Evolutionary conservation across 1,140 invertebrate genomes (phyloP).

Genomic region (Meteorus sp.): DNA sequence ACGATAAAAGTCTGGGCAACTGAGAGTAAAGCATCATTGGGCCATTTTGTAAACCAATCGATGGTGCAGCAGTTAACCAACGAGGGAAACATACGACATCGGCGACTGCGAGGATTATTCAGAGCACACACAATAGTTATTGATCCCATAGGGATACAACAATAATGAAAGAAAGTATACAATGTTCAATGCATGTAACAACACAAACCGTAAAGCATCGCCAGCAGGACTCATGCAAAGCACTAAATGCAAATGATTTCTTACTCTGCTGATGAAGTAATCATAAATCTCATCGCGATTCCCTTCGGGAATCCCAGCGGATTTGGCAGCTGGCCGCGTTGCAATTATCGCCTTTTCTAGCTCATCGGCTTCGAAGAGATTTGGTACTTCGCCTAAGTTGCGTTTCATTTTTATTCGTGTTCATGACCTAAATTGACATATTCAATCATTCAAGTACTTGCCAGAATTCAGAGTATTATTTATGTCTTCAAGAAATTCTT

Average conservation of each 20-base stretch:
- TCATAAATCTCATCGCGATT: slow-evolving; percentile 79
- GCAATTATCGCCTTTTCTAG: slow-evolving; percentile 80
- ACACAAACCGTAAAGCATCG: slow-evolving; percentile 70
- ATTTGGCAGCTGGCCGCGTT: slow-evolving; percentile 70
- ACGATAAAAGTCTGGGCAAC: slow-evolving; percentile 5
- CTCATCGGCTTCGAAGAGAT: slow-evolving; percentile 83
- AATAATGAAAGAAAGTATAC: slow-evolving; percentile 8
- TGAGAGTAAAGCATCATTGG: slow-evolving; percentile 61
- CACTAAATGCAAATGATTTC: slow-evolving; percentile 80
- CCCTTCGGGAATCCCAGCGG: slow-evolving; percentile 67
- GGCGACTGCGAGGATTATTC: slow-evolving; percentile 59
- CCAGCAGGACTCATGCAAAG: slow-evolving; percentile 89
- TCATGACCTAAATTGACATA: neutral
- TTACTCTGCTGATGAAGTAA: slow-evolving; percentile 78
- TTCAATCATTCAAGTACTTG: slow-evolving; percentile 33
- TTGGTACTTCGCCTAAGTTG: slow-evolving; percentile 75
- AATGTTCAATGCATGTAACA: neutral
- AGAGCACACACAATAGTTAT: slow-evolving; percentile 9
- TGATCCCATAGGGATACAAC: too few relatives aligned
- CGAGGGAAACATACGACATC: slow-evolving; percentile 73
- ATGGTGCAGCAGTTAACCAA: slow-evolving; percentile 77
- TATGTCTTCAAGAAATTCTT: slow-evolving; percentile 91
- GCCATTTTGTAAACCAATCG: slow-evolving; percentile 75
- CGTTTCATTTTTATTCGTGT: slow-evolving; percentile 5
- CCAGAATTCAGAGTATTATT: slow-evolving; percentile 89